Evolutionary conservation across 2,888 invertebrate genomes (phyloP).

Genomic region (Notocelia uddmanniana): DNA sequence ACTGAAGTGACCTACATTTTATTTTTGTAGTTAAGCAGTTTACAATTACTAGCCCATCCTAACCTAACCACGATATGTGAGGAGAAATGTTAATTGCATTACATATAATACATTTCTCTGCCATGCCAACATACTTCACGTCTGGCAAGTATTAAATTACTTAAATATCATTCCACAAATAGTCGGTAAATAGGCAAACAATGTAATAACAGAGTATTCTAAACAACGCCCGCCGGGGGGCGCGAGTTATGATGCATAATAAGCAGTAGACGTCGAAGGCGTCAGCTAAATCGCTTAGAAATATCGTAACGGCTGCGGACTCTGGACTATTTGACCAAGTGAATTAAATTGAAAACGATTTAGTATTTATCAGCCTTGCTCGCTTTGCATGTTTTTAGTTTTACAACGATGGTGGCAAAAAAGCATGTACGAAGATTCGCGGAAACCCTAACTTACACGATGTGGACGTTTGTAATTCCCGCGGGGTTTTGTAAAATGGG

Average conservation of each 20-base stretch:
- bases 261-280: constrained; percentile 47
- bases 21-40: no score
- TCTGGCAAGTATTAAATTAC: neutral
- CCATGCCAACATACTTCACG: neutral
- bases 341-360: neutral
- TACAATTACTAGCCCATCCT: neutral
- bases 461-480: neutral
- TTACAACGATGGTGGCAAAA: neutral
- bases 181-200: constrained; percentile 45
- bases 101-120: neutral
- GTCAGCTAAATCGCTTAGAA: constrained; percentile 56
- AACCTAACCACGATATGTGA: neutral
- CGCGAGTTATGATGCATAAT: constrained; percentile 52
- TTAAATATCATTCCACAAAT: constrained; percentile 24
- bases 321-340: neutral
- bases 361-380: neutral
- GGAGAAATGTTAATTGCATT: neutral
- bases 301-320: constrained; percentile 51
- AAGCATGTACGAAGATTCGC: neutral
- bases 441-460: neutral
- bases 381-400: neutral
- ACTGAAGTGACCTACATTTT: no score
- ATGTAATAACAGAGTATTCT: constrained; percentile 38
- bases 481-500: no score
- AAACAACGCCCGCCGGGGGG: constrained; percentile 30